These are phyloP conservation scores for Phyllotreta cruciferae DNA, from an alignment of 2,888 invertebrate species.

Conservation along the genomic window DNA sequence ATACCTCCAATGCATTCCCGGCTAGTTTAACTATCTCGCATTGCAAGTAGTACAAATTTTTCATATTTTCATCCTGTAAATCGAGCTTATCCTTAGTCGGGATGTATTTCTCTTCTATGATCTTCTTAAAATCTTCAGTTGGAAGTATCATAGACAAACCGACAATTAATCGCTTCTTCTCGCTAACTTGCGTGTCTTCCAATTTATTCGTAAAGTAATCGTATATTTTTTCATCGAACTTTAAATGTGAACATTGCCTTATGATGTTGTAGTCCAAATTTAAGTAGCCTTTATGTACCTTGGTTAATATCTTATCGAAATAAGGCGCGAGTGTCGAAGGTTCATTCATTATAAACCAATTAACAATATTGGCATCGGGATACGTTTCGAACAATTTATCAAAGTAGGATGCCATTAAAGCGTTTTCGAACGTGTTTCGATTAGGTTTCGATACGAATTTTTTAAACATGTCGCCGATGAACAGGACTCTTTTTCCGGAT, in stretches of 20 bases:
- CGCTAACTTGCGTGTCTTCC: not conserved
- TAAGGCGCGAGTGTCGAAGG: slow-evolving; percentile 34
- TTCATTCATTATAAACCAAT: slow-evolving; percentile 35
- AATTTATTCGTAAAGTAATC: slow-evolving; percentile 23
- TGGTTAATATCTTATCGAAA: slow-evolving; percentile 26
- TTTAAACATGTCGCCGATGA: not conserved
- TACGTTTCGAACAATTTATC: slow-evolving; percentile 13
- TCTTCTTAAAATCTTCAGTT: slow-evolving; percentile 36
- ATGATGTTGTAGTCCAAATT: slow-evolving; percentile 18
- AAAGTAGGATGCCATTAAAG: slow-evolving; percentile 31
- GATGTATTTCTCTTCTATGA: slow-evolving; percentile 35
- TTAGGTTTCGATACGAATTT: slow-evolving; percentile 23
- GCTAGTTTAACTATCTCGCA: slow-evolving; percentile 32
- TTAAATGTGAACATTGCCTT: slow-evolving; percentile 35
- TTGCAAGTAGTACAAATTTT: slow-evolving; percentile 38
- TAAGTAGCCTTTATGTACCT: not conserved
- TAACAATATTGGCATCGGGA: not conserved
- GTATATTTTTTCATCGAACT: slow-evolving; percentile 34
- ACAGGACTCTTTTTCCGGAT: not conserved
- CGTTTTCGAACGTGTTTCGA: slow-evolving; percentile 29
- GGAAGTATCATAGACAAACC: slow-evolving; percentile 33
- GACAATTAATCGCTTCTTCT: slow-evolving; percentile 20
- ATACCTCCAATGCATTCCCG: slow-evolving; percentile 31
- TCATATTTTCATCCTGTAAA: slow-evolving; percentile 33
- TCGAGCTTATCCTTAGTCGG: slow-evolving; percentile 41